These are phyloP conservation scores for Gephyroberyx darwinii DNA, from an alignment of 2,797 vertebrate species.

Conservation along the genomic window DNA sequence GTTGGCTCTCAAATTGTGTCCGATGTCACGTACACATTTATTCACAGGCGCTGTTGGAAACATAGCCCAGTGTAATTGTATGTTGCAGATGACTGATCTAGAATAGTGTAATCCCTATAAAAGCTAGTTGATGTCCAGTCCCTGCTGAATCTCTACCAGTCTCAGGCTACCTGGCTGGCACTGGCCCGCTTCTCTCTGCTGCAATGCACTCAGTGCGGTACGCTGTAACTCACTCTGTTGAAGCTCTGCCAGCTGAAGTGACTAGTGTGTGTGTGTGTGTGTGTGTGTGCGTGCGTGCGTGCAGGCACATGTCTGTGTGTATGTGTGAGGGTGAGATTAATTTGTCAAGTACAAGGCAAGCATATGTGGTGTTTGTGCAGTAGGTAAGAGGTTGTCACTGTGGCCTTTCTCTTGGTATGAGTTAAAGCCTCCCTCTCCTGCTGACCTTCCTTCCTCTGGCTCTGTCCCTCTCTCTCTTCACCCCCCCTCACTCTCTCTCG, in stretches of 20 bases:
- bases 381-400: conserved; percentile 48
- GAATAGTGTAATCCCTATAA: conserved; percentile 32
- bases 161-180: conserved; percentile 39
- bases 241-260: conserved; percentile 48
- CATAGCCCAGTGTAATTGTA: conserved; percentile 4
- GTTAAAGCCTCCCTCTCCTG: conserved; percentile 32
- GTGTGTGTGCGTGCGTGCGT: conserved; percentile 34
- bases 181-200: conserved; percentile 49
- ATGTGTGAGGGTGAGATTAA: conserved; percentile 40
- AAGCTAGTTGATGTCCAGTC: conserved; percentile 35
- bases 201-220: conserved; percentile 51
- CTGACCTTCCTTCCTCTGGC: conserved; percentile 29
- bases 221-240: conserved; percentile 57
- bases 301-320: conserved; percentile 21
- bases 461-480: conserved; percentile 4
- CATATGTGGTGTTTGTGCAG: conserved; percentile 52
- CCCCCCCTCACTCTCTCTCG: conserved; percentile 9
- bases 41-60: conserved; percentile 51
- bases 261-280: background rate
- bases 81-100: background rate
- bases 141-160: conserved; percentile 42
- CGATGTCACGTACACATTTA: conserved; percentile 31
- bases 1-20: conserved; percentile 34
- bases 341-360: conserved; percentile 36
- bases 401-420: conserved; percentile 49